Evolutionary conservation across 2,888 invertebrate species (phyloP).

Genomic region (Yponomeuta cagnagella): DNA sequence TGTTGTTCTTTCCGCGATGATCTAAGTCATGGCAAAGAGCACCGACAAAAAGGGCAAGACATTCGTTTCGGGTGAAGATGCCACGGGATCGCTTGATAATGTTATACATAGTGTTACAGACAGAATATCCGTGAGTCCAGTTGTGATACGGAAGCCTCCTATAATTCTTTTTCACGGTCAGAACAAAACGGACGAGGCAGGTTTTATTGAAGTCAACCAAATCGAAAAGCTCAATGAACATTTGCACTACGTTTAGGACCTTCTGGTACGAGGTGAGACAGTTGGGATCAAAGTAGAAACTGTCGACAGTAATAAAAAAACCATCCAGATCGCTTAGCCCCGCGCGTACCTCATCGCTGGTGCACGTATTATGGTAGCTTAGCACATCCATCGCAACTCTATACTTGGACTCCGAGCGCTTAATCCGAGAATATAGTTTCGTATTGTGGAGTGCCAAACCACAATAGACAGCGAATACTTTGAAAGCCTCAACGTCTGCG

Average conservation of each 20-base stretch:
- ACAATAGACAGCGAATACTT: slow-evolving; percentile 89
- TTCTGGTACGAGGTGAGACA: slow-evolving; percentile 82
- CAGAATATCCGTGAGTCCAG: slow-evolving; percentile 92
- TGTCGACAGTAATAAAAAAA: slow-evolving; percentile 35
- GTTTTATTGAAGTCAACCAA: slow-evolving; percentile 79
- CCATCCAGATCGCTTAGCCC: slow-evolving; percentile 33
- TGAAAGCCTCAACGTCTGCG: slow-evolving; percentile 88
- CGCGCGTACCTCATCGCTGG: slow-evolving; percentile 79
- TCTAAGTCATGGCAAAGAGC: slow-evolving; percentile 91
- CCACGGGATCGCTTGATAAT: slow-evolving; percentile 77
- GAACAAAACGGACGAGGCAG: slow-evolving; percentile 81
- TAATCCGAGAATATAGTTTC: slow-evolving; percentile 88
- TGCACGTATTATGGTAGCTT: slow-evolving; percentile 88
- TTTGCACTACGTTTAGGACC: slow-evolving; percentile 81
- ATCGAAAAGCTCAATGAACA: slow-evolving; percentile 86
- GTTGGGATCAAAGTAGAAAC: slow-evolving; percentile 84
- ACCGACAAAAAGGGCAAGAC: slow-evolving; percentile 85
- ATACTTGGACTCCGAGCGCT: slow-evolving; percentile 88
- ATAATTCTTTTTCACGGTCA: slow-evolving; percentile 91
- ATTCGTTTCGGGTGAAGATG: slow-evolving; percentile 76
- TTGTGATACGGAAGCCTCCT: slow-evolving; percentile 90
- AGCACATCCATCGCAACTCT: slow-evolving; percentile 87
- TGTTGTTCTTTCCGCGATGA: slow-evolving; percentile 90
- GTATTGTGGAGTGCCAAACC: slow-evolving; percentile 91
- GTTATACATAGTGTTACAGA: slow-evolving; percentile 88